phyloP scores from a whole-genome alignment of 2,888 invertebrate genomes.

The Idaea biselata region DNA sequence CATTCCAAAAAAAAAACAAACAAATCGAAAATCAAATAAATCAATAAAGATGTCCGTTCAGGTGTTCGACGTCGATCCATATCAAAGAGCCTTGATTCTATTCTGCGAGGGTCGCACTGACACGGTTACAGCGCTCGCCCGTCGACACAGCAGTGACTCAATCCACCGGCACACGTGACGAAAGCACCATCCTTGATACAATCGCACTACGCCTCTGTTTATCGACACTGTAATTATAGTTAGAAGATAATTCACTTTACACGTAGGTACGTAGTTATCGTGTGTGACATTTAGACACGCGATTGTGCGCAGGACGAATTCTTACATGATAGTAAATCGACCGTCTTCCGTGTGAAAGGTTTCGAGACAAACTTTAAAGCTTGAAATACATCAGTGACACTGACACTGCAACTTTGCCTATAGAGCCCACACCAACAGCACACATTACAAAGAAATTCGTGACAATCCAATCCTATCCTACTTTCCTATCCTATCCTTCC shows the following conservation, averaged over 20 bases:
- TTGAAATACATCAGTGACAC: too few relatives aligned
- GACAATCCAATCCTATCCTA: too few relatives aligned
- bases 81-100: slow-evolving; percentile 71
- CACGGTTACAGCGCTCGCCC: slow-evolving; percentile 58
- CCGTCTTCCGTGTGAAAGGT: too few relatives aligned
- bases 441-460: too few relatives aligned
- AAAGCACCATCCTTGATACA: slow-evolving; percentile 65
- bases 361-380: too few relatives aligned
- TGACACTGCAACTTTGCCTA: too few relatives aligned
- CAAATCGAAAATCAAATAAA: slow-evolving; percentile 12
- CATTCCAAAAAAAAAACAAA: neutral
- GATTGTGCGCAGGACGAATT: neutral
- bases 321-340: neutral
- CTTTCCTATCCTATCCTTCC: too few relatives aligned
- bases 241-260: slow-evolving; percentile 18
- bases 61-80: slow-evolving; percentile 53
- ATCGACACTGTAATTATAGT: slow-evolving; percentile 39
- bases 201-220: slow-evolving; percentile 44
- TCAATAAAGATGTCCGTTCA: slow-evolving; percentile 43
- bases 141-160: slow-evolving; percentile 56
- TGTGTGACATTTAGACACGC: neutral
- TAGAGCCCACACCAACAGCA: too few relatives aligned
- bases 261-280: slow-evolving; percentile 1
- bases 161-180: slow-evolving; percentile 54
- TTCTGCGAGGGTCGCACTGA: slow-evolving; percentile 71